A percentile compares a stretch with the other conserved stretches of the same genome.
phyloP scores from a whole-genome alignment of 2,797 vertebrate species.

The Glossophaga mutica region DNA sequence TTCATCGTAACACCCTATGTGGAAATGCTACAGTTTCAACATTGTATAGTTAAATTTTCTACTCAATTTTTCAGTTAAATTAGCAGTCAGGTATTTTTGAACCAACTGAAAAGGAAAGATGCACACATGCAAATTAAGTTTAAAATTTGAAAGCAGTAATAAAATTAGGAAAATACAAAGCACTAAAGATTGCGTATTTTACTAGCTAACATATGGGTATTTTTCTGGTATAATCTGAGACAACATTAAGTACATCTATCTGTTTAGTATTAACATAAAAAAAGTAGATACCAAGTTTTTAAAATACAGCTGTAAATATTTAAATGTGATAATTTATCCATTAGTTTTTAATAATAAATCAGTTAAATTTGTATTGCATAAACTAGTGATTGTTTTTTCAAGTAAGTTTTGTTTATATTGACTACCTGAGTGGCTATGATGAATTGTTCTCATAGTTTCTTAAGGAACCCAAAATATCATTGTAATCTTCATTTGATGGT shows the following conservation, averaged over 20 bases:
- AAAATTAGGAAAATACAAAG: neutral
- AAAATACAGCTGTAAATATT: neutral
- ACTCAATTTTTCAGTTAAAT: neutral
- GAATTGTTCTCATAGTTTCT: neutral
- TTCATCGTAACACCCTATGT: neutral
- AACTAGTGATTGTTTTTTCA: neutral
- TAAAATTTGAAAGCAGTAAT: neutral
- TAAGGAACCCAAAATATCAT: neutral
- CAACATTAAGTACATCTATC: no score
- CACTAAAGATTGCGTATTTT: rapidly evolving
- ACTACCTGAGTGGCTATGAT: neutral
- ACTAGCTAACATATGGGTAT: rapidly evolving
- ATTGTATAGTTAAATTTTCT: neutral
- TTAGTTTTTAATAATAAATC: neutral
- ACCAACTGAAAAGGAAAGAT: neutral
- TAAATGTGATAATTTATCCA: constrained; percentile 1
- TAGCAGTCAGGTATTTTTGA: neutral
- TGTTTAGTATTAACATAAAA: neutral
- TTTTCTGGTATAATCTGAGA: neutral
- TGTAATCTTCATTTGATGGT: neutral
- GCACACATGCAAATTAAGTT: neutral
- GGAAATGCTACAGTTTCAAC: neutral
- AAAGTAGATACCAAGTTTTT: neutral
- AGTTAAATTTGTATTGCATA: neutral
- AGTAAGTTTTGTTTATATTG: neutral